These are phyloP conservation scores for Arnoldichthys spilopterus DNA, from an alignment of 2,797 vertebrate genomes.

Conservation along the genomic window DNA sequence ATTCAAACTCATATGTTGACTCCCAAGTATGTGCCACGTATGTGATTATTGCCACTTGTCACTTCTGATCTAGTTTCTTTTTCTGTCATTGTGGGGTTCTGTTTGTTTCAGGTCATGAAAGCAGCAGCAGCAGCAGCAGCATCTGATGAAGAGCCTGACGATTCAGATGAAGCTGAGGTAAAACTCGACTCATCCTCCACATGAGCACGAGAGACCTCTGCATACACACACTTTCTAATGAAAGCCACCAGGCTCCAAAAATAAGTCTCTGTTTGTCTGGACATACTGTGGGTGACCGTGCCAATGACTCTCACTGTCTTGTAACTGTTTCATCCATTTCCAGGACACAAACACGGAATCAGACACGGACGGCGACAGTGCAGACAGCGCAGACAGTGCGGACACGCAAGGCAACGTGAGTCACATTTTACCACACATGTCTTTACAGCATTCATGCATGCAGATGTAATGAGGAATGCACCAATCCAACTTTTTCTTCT, in stretches of 20 bases:
- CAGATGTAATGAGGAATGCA: background rate
- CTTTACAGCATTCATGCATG: background rate
- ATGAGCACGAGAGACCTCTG: slow-evolving; percentile 23
- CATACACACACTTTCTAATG: slow-evolving; percentile 21
- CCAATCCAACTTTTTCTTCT: background rate
- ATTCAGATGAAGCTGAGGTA: slow-evolving; percentile 72
- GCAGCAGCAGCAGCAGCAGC: slow-evolving; percentile 37
- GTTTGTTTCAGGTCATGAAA: slow-evolving; percentile 59
- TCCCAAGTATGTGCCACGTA: background rate
- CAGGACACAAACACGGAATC: slow-evolving; percentile 49
- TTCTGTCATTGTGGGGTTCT: slow-evolving; percentile 28
- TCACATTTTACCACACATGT: slow-evolving; percentile 21
- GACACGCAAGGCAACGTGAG: slow-evolving; percentile 69
- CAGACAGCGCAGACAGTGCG: slow-evolving; percentile 45
- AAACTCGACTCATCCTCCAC: slow-evolving; percentile 39
- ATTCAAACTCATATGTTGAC: background rate
- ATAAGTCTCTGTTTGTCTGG: slow-evolving; percentile 19
- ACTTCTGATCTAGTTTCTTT: slow-evolving; percentile 6
- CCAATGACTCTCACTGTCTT: slow-evolving; percentile 6
- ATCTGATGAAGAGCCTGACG: slow-evolving; percentile 72
- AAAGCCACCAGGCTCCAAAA: slow-evolving; percentile 34
- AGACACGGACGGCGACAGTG: slow-evolving; percentile 44
- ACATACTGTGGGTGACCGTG: slow-evolving; percentile 7
- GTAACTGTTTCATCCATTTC: slow-evolving; percentile 27
- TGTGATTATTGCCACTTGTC: slow-evolving; percentile 8